Base-by-base conservation (phyloP, 2,797 vertebrate genomes). In the Syncerus caffer region DNA sequence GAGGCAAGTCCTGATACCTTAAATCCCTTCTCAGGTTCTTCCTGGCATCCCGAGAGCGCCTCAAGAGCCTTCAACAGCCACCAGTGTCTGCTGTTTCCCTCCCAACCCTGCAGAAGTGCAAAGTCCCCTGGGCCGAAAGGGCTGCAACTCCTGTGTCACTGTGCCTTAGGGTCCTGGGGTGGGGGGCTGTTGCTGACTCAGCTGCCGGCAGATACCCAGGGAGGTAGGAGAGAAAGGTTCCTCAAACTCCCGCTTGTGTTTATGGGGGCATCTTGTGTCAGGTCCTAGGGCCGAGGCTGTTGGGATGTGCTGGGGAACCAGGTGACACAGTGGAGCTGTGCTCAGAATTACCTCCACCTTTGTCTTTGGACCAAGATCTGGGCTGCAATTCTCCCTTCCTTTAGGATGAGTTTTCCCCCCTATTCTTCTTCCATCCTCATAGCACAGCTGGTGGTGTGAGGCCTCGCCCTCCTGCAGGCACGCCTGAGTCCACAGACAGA, bases 1-100 rank as follows among this genome's bases (percentile, higher is more conserved):
- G 34, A 67, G n/a, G n/a, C n/a, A 62, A 29, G 29, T 64, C 64
- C 93, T 47, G 58, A 57, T 67, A 3, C 34, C 1, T 0, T 38
- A 8, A 42, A 50, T 62, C 64, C 29, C 74, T 93, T 94, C 14
- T 47, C 58, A 57, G 16, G 23, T 21, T 38, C 8, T 58, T n/a
- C 91, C 53, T 50, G 27, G 16, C 5, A 38, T 19, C 60, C 55
- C 0, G 1, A 42, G 25, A 47, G 79, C 2, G 13, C 80, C 29
- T 34, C 34, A 2, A 1, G 42, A 53, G 57, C 9, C 29, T 82
- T 83, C 89, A 86, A 34, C 53, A 60, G 45, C 27, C 25, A 16
- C 0, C 0, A 45, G 9, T 16, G 4, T 19, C 42, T 7, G 11
- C 29, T 2, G 7, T 27, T 78, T 51, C 55, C 19, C 17, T 53